Base-by-base conservation (phyloP, 2,888 invertebrate genomes). In the Microdon myrmicae region DNA sequence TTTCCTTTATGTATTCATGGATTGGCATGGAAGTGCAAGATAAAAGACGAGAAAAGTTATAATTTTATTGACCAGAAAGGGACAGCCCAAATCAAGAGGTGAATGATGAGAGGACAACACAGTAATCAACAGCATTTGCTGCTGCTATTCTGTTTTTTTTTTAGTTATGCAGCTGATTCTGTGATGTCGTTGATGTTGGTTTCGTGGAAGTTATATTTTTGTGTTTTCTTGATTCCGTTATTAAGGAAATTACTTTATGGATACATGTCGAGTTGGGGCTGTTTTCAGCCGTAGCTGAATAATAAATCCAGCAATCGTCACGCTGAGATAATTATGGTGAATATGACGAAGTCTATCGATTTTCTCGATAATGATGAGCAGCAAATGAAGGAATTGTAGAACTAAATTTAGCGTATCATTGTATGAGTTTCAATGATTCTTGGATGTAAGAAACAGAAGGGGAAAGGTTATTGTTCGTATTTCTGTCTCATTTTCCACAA, bases 281-380 rank as follows among this genome's bases (percentile, higher is more conserved):
- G 31, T 31, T 37, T 53, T 53, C 58, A 64, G 58, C 64, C 58
- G 37, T 58, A 64, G 64, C 48, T 45, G 64, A 64, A 64, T 64
- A 58, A 51, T 64, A 64, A 64, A 58, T 58, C 58, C 64, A 64
- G 58, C 64, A 64, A 64, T 64, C 64, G 53, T 55, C 56, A 56
- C 43, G 48, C 54, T 56, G n/a, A n/a, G 51, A 51, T 48, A 39
- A 48, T 41, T 51, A 43, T 45, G 56, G 39, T 51, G 56, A 64
- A n/a, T n/a, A n/a, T 64, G 43, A 31, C 22, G 32, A 43, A 31
- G 64, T 51, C 45, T 64, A 64, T 64, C 51, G 64, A 64, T 64
- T 64, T 64, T 64, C 34, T 43, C 48, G 20, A 58, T 19, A 32
- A 32, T 2, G 12, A 20, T 45, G 39, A 51, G 26, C 39, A 56